These are phyloP conservation scores for Natator depressus DNA, from an alignment of 2,113 vertebrate genomes.

Conservation along the genomic window DNA sequence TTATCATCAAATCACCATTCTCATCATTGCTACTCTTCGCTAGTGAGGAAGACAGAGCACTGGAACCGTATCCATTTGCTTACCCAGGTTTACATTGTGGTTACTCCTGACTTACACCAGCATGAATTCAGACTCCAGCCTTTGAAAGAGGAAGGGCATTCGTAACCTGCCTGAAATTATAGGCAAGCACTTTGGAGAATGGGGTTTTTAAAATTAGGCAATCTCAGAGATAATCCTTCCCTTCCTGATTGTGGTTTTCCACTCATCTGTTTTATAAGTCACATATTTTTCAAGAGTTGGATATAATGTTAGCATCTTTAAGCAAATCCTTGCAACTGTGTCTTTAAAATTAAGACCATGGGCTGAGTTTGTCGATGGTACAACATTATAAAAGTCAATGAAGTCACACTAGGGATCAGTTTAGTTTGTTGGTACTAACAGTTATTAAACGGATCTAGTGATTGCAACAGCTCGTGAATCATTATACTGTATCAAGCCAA, in stretches of 20 bases:
- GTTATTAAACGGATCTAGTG: fast-evolving
- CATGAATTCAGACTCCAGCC: background rate
- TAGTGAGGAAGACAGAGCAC: background rate
- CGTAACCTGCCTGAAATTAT: background rate
- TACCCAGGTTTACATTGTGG: background rate
- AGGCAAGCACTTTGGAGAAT: background rate
- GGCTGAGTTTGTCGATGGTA: fast-evolving
- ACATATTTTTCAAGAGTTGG: background rate
- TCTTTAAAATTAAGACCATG: background rate
- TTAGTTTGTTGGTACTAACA: background rate
- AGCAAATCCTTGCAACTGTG: background rate
- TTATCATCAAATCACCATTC: background rate
- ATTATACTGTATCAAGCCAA: background rate
- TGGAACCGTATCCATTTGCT: background rate
- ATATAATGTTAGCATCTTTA: background rate
- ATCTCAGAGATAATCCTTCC: background rate
- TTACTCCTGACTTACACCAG: background rate
- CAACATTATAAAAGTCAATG: background rate
- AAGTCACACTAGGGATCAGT: background rate
- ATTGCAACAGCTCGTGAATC: background rate
- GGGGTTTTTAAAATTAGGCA: background rate
- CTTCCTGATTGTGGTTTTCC: background rate
- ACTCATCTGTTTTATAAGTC: background rate
- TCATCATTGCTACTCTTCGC: background rate
- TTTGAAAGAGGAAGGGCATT: background rate